Percentiles rank a stretch among this genome's conserved stretches.
Conservation (phyloP, 1,140 invertebrate genomes). For the Antheraea mylitta region DNA sequence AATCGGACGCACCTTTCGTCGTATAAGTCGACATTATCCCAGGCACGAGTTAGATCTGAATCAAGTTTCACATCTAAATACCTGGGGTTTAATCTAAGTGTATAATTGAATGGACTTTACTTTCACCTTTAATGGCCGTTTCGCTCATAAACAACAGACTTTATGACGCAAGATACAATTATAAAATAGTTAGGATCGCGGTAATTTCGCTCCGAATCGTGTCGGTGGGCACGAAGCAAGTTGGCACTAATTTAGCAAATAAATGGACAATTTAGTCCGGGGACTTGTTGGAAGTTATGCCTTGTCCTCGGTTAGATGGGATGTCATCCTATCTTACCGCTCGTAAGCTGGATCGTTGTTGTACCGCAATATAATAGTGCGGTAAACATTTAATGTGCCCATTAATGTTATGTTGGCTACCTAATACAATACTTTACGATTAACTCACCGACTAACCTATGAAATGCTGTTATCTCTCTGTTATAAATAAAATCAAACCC, state of each 20-base stretch:
- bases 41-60: slow-evolving; percentile 3
- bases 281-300: slow-evolving; percentile 28
- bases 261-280: slow-evolving; percentile 35
- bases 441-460: no score
- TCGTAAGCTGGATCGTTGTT: not conserved
- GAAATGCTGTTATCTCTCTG: no score
- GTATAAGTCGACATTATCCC: not conserved
- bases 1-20: not conserved
- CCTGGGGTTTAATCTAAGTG: slow-evolving; percentile 10
- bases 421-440: slow-evolving; percentile 3
- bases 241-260: slow-evolving; percentile 36
- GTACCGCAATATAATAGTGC: slow-evolving; percentile 5
- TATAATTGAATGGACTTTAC: slow-evolving; percentile 15
- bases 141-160: slow-evolving; percentile 18
- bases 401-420: not conserved
- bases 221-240: slow-evolving; percentile 18
- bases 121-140: slow-evolving; percentile 8
- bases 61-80: slow-evolving; percentile 12
- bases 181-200: slow-evolving; percentile 28
- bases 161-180: slow-evolving; percentile 27
- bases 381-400: slow-evolving; percentile 5
- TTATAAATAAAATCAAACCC: no score
- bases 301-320: slow-evolving; percentile 20
- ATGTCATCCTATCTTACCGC: slow-evolving; percentile 18
- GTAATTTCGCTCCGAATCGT: slow-evolving; percentile 19